A percentile compares a stretch with the other conserved stretches of the same genome.
phyloP scores from a whole-genome alignment of 2,797 vertebrate genomes.

The Sorex maritimensis region DNA sequence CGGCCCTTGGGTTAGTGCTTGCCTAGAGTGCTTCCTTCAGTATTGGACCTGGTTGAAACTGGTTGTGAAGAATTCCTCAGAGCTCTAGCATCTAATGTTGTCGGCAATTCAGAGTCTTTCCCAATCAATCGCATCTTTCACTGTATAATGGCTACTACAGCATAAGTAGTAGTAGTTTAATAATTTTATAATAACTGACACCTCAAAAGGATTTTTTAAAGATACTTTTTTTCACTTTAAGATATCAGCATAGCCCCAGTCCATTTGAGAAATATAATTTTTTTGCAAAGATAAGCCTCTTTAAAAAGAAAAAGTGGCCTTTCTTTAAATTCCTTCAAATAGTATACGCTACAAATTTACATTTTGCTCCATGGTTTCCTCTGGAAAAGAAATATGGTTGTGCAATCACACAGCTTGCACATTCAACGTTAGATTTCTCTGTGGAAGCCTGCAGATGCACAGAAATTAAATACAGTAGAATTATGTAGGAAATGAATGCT shows the following conservation, averaged over 20 bases:
- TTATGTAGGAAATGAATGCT: slow-evolving; percentile 86
- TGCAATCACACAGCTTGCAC: slow-evolving; percentile 74
- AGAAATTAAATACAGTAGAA: slow-evolving; percentile 85
- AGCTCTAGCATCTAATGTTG: background rate
- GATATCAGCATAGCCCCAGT: background rate
- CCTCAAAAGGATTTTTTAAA: background rate
- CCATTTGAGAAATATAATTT: background rate
- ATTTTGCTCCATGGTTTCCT: slow-evolving; percentile 76
- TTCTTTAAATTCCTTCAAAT: slow-evolving; percentile 45
- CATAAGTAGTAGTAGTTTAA: background rate
- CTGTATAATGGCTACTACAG: slow-evolving; percentile 57
- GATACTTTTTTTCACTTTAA: background rate
- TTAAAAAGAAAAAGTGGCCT: too few relatives aligned
- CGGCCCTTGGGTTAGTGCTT: too few relatives aligned
- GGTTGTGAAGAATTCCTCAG: background rate
- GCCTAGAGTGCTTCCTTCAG: background rate
- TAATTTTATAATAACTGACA: background rate
- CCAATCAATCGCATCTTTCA: slow-evolving; percentile 32
- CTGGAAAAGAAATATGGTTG: slow-evolving; percentile 81
- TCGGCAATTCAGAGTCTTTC: background rate
- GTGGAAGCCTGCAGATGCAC: slow-evolving; percentile 80
- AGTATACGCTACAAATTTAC: slow-evolving; percentile 63
- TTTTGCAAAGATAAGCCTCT: too few relatives aligned
- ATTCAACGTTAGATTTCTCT: slow-evolving; percentile 80
- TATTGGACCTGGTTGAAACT: background rate